Conservation (phyloP, 2,888 invertebrate species). For the Hyalella azteca region DNA sequence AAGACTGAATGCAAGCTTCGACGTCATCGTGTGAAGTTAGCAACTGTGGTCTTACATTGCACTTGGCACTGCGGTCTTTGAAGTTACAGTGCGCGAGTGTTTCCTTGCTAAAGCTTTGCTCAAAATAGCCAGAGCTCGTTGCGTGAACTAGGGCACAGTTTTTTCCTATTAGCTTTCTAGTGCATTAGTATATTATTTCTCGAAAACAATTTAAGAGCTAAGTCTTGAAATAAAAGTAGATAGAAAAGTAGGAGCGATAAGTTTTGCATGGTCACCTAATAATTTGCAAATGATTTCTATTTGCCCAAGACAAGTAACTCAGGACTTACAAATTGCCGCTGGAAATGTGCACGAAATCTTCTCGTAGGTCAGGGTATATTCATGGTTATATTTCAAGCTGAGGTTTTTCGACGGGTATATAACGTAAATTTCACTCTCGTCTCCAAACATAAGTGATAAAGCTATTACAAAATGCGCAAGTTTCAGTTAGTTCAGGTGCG, state of each 20-base stretch:
- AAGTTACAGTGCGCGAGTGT: not conserved
- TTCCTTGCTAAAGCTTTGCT: not conserved
- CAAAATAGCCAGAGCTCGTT: conserved; percentile 12
- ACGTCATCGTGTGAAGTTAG: conserved; percentile 10
- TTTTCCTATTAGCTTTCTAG: not conserved
- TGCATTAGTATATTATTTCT: not conserved
- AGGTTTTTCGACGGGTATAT: too few species aligned
- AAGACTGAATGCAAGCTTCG: not conserved
- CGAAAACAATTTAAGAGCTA: not conserved
- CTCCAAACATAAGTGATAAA: too few species aligned
- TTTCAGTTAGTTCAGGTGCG: too few species aligned
- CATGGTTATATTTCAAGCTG: too few species aligned
- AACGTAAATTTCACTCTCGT: too few species aligned
- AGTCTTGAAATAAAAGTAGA: not conserved
- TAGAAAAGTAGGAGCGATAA: not conserved
- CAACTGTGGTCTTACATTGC: conserved; percentile 7
- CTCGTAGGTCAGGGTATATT: too few species aligned
- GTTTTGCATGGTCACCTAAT: too few species aligned
- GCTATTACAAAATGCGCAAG: too few species aligned
- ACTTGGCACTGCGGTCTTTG: not conserved
- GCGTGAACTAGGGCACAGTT: not conserved
- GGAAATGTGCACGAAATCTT: too few species aligned
- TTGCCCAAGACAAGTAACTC: too few species aligned
- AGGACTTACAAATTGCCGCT: too few species aligned
- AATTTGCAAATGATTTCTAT: too few species aligned